A percentile compares a stretch with the other conserved stretches of the same genome.
Conservation (phyloP, 2,113 vertebrate genomes). For the Euleptes europaea region DNA sequence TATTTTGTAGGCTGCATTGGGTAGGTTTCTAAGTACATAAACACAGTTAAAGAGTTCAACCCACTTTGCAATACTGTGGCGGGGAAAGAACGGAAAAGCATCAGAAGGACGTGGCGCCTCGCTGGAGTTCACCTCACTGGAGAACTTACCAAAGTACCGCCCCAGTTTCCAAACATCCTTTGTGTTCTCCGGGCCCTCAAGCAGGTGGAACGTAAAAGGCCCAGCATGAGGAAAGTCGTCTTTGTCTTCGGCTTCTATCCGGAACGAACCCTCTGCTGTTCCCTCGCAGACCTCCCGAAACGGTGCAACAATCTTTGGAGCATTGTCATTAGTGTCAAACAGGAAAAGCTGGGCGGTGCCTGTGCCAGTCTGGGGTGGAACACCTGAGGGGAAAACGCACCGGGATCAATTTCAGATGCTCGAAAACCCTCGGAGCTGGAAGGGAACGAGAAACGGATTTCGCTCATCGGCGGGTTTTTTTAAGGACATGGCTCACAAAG, state of each 20-base stretch:
- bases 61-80: background rate
- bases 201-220: conserved; percentile 77
- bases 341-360: conserved; percentile 74
- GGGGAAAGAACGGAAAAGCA: background rate
- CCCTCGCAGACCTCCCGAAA: conserved; percentile 68
- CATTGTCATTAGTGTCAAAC: conserved; percentile 76
- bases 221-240: conserved; percentile 68
- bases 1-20: no score
- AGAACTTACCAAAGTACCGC: conserved; percentile 44
- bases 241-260: conserved; percentile 54
- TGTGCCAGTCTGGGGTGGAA: conserved; percentile 72
- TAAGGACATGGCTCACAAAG: background rate
- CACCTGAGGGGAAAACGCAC: conserved; percentile 58
- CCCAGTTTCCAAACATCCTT: conserved; percentile 72
- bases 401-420: background rate
- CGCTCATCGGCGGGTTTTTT: background rate
- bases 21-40: no score
- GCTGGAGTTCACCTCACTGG: background rate
- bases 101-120: background rate
- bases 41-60: no score
- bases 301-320: conserved; percentile 59
- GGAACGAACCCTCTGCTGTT: conserved; percentile 23
- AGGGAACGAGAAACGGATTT: background rate
- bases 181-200: conserved; percentile 17
- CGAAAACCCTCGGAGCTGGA: background rate